A percentile compares a stretch with the other conserved stretches of the same genome.
Conservation (phyloP, 2,888 invertebrate species). For the Theretra japonica region DNA sequence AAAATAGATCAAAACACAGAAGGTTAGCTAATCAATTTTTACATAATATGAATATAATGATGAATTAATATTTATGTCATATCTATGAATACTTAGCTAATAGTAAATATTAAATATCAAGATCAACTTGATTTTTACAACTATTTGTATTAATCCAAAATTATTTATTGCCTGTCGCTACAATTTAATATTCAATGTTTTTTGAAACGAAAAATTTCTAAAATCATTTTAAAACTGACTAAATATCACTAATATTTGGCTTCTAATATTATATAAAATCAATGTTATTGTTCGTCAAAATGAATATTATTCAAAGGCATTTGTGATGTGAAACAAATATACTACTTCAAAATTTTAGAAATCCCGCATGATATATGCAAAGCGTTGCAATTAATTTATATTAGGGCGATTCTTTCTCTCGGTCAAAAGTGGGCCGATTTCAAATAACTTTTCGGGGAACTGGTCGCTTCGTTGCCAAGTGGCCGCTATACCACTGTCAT, state of each 20-base stretch:
- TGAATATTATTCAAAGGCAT: background rate
- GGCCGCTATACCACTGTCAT: slow-evolving; percentile 72
- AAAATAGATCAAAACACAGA: background rate
- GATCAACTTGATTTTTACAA: too few relatives aligned
- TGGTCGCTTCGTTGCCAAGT: slow-evolving; percentile 68
- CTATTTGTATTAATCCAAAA: too few relatives aligned
- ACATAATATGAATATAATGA: background rate
- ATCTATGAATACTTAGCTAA: too few relatives aligned
- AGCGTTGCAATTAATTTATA: slow-evolving; percentile 51
- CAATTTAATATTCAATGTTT: too few relatives aligned
- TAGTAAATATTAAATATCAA: too few relatives aligned
- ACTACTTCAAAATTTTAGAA: background rate
- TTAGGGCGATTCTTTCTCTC: slow-evolving; percentile 62
- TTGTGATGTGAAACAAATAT: background rate
- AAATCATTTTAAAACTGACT: too few relatives aligned
- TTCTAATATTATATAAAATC: too few relatives aligned
- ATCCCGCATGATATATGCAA: background rate
- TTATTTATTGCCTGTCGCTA: too few relatives aligned
- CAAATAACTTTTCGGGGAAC: slow-evolving; percentile 82
- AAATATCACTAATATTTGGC: too few relatives aligned
- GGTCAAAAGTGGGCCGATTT: slow-evolving; percentile 74
- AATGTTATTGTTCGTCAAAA: background rate
- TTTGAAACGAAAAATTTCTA: too few relatives aligned
- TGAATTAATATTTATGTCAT: too few relatives aligned
- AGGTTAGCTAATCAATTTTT: background rate